Conservation (phyloP, 2,888 invertebrate species). For the Dastarcus helophoroides region DNA sequence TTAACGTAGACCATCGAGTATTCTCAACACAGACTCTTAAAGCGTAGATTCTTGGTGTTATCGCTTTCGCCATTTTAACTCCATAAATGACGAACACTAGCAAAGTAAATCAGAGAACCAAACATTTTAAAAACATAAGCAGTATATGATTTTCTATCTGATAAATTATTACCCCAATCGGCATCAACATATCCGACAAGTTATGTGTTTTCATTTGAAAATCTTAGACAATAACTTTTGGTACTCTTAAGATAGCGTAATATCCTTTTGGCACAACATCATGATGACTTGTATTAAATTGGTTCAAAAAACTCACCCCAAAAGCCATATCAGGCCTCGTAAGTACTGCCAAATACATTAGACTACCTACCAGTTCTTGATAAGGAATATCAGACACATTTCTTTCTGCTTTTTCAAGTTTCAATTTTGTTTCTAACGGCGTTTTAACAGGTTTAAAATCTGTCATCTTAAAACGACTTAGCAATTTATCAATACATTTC, state of each 20-base stretch:
- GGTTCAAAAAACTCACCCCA: constrained; percentile 15
- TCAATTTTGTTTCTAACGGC: no score
- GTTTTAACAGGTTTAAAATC: constrained; percentile 4
- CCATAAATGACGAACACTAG: no score
- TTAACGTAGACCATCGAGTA: no score
- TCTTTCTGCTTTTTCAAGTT: no score
- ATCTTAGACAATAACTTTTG: constrained; percentile 14
- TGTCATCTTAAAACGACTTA: constrained; percentile 9
- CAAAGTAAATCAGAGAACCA: constrained; percentile 19
- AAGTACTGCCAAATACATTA: constrained; percentile 14
- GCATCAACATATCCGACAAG: constrained; percentile 19
- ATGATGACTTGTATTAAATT: constrained; percentile 13
- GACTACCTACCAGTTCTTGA: constrained; percentile 15
- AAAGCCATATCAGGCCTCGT: constrained; percentile 18
- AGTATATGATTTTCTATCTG: constrained; percentile 31
- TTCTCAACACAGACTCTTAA: no score
- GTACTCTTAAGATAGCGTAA: constrained; percentile 15
- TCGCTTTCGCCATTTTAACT: no score
- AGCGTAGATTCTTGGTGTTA: no score
- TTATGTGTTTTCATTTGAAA: constrained; percentile 9
- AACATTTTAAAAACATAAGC: constrained; percentile 23
- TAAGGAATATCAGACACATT: constrained; percentile 10
- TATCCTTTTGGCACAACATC: constrained; percentile 14
- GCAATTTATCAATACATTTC: constrained; percentile 13
- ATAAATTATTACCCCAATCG: constrained; percentile 16